phyloP scores from a whole-genome alignment of 2,888 invertebrate genomes.

The Andrena hattorfiana region DNA sequence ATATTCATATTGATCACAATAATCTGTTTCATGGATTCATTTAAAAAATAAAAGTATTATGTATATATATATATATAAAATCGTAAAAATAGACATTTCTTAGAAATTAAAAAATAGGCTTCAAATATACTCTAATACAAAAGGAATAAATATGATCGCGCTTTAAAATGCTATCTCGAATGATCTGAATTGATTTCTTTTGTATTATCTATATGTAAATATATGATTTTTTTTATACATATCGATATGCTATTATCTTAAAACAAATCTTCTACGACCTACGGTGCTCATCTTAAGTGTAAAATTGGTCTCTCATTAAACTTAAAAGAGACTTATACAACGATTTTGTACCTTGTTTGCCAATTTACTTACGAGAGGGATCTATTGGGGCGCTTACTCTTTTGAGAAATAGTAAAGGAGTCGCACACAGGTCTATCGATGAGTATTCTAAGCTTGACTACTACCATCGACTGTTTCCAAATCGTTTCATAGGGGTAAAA shows the following conservation, averaged over 20 bases:
- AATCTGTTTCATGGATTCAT: conserved; percentile 35
- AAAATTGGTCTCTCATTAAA: conserved; percentile 31
- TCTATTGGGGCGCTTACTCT: background rate
- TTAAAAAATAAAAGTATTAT: conserved; percentile 49
- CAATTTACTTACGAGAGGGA: conserved; percentile 10
- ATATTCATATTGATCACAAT: conserved; percentile 53
- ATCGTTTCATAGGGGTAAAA: background rate
- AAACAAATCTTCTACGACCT: background rate
- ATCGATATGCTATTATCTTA: conserved; percentile 10
- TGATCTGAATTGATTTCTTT: conserved; percentile 4
- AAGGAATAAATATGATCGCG: conserved; percentile 39
- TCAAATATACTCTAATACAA: conserved; percentile 36
- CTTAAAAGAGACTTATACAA: conserved; percentile 17
- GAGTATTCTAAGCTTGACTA: conserved; percentile 21
- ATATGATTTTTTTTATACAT: conserved; percentile 1
- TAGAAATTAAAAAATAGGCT: conserved; percentile 47
- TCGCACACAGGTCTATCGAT: background rate
- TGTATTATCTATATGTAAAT: background rate
- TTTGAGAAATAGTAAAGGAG: background rate
- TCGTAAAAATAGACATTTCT: conserved; percentile 56
- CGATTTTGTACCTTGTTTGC: conserved; percentile 40
- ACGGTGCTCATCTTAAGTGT: background rate
- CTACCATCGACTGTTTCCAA: background rate
- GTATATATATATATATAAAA: conserved; percentile 37
- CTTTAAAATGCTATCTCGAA: conserved; percentile 24